A percentile compares a stretch with the other conserved stretches of the same genome.
Conservation (phyloP, 2,888 invertebrate species). For the Hydriomena furcata region DNA sequence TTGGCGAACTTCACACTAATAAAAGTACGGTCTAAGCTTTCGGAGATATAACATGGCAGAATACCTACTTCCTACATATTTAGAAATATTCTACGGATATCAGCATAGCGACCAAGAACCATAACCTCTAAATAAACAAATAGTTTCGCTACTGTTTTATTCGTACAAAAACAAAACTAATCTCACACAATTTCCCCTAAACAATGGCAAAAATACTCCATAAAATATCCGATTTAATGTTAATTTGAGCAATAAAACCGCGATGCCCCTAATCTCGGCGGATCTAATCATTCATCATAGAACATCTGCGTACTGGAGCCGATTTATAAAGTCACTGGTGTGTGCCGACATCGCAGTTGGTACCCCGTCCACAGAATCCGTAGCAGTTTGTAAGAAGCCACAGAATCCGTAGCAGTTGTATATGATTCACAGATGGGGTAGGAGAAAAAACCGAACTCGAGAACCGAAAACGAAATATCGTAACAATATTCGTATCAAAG, state of each 20-base stretch:
- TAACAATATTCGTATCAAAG: too few relatives aligned
- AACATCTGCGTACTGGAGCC: slow-evolving; percentile 64
- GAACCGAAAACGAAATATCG: too few relatives aligned
- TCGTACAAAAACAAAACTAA: not conserved
- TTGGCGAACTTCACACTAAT: too few relatives aligned
- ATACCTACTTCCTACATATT: too few relatives aligned
- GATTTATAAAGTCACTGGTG: slow-evolving; percentile 67
- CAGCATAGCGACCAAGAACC: too few relatives aligned
- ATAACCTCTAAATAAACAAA: too few relatives aligned
- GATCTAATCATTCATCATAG: slow-evolving; percentile 74
- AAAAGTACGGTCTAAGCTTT: too few relatives aligned
- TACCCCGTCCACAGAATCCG: slow-evolving; percentile 34
- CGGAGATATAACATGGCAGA: too few relatives aligned
- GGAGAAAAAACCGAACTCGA: too few relatives aligned
- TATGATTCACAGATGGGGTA: too few relatives aligned
- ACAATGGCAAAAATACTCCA: slow-evolving; percentile 8
- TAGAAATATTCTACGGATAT: too few relatives aligned
- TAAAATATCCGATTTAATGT: slow-evolving; percentile 25
- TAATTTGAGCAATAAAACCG: slow-evolving; percentile 32
- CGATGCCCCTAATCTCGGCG: slow-evolving; percentile 52
- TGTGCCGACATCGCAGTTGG: slow-evolving; percentile 59
- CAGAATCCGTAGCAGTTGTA: not conserved
- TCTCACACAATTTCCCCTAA: slow-evolving; percentile 6
- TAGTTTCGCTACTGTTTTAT: not conserved
- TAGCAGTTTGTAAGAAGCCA: not conserved